phyloP scores from a whole-genome alignment of 2,797 vertebrate genomes.

The Heteromormyrus szaboi region DNA sequence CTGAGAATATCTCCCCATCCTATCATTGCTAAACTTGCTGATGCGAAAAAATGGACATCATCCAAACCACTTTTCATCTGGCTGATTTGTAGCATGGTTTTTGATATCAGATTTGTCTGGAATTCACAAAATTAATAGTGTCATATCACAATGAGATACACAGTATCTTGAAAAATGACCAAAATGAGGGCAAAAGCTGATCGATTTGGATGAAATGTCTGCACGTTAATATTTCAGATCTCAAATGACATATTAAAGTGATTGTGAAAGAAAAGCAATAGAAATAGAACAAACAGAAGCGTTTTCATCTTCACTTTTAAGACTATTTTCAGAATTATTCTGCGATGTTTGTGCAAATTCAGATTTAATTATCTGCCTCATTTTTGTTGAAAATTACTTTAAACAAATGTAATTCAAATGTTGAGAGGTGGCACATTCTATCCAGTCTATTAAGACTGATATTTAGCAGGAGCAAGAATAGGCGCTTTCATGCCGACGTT shows the following conservation, averaged over 20 bases:
- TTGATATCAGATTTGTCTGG: neutral
- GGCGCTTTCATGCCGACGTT: neutral
- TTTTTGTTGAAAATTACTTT: neutral
- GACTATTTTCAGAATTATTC: neutral
- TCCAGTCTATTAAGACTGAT: neutral
- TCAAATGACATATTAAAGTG: neutral
- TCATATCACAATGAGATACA: neutral
- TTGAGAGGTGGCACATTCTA: neutral
- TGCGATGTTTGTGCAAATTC: neutral
- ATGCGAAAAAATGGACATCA: neutral
- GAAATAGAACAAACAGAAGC: neutral
- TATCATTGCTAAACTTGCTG: neutral
- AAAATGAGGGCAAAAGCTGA: neutral
- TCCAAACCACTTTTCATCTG: neutral
- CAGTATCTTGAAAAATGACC: neutral
- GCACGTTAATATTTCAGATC: neutral
- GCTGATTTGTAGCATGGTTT: neutral
- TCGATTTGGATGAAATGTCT: neutral
- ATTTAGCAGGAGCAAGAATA: neutral
- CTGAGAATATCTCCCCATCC: neutral
- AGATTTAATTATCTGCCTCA: neutral
- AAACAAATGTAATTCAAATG: neutral
- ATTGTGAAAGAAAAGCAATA: neutral
- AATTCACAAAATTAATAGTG: neutral
- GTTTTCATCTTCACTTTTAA: neutral